Conservation (phyloP, 2,888 invertebrate genomes). For the Patella caerulea region DNA sequence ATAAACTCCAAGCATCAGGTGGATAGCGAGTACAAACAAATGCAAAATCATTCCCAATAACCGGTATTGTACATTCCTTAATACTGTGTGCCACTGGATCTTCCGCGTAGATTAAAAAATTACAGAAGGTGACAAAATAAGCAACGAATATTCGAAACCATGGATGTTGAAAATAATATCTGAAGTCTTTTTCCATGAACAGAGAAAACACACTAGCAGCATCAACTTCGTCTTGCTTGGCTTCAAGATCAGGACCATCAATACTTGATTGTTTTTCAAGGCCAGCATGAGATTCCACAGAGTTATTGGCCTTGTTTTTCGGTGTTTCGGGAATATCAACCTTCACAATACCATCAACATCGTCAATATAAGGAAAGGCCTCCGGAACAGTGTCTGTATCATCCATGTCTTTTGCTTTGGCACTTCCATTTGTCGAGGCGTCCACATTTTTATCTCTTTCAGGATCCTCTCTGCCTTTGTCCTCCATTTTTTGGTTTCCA, state of each 20-base stretch:
- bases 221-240: constrained; percentile 61
- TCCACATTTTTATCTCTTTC: not conserved
- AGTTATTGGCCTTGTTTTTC: not conserved
- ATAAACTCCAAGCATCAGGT: constrained; percentile 68
- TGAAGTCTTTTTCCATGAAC: constrained; percentile 72
- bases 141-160: constrained; percentile 73
- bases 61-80: constrained; percentile 73
- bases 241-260: constrained; percentile 2
- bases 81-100: constrained; percentile 74
- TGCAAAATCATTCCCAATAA: constrained; percentile 74
- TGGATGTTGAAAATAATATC: constrained; percentile 75
- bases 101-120: constrained; percentile 75
- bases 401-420: not conserved
- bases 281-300: not conserved
- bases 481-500: not conserved
- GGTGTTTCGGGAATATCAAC: not conserved
- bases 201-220: constrained; percentile 68
- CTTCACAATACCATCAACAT: not conserved
- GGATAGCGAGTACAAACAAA: constrained; percentile 74
- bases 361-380: constrained; percentile 7
- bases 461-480: not conserved
- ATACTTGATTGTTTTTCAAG: not conserved
- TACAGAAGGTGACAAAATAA: constrained; percentile 74
- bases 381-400: not conserved
- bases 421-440: not conserved